A percentile compares a stretch with the other conserved stretches of the same genome.
These are phyloP conservation scores for Pheosia gnoma DNA, from an alignment of 2,888 invertebrate species.

Conservation along the genomic window DNA sequence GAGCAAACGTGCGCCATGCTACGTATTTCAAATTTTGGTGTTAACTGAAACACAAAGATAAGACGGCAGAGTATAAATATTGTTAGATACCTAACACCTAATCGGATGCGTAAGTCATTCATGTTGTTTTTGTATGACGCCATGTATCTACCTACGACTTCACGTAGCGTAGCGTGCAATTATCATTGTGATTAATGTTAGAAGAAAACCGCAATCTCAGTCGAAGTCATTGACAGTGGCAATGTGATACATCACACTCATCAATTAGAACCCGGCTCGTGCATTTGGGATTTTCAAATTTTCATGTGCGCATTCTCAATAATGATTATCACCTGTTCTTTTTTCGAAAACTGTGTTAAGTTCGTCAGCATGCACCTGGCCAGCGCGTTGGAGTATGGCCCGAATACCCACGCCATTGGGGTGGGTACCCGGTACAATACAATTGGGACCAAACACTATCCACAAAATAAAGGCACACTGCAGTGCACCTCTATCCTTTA, in stretches of 20 bases:
- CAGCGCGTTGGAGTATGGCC: too few relatives aligned
- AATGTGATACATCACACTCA: too few relatives aligned
- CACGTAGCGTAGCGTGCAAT: conserved; percentile 17
- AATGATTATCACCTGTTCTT: too few relatives aligned
- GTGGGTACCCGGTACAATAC: too few relatives aligned
- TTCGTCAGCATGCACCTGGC: too few relatives aligned
- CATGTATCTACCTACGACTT: conserved; percentile 16
- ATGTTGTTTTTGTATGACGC: conserved; percentile 29
- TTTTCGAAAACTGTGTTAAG: too few relatives aligned
- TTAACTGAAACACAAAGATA: conserved; percentile 54
- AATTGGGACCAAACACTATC: too few relatives aligned
- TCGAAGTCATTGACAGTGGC: conserved; percentile 12
- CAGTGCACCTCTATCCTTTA: too few relatives aligned
- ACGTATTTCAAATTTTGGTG: conserved; percentile 39
- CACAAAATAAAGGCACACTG: too few relatives aligned
- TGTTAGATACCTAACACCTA: conserved; percentile 41
- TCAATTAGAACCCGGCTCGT: not conserved
- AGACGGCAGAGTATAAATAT: conserved; percentile 52
- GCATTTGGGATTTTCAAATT: too few relatives aligned
- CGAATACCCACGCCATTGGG: too few relatives aligned
- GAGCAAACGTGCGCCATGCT: conserved; percentile 19
- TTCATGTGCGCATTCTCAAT: too few relatives aligned
- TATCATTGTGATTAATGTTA: conserved; percentile 25
- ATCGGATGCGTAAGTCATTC: conserved; percentile 40
- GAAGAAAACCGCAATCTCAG: conserved; percentile 25